phyloP scores from a whole-genome alignment of 1,140 invertebrate species.

The Drosophila jambulina region DNA sequence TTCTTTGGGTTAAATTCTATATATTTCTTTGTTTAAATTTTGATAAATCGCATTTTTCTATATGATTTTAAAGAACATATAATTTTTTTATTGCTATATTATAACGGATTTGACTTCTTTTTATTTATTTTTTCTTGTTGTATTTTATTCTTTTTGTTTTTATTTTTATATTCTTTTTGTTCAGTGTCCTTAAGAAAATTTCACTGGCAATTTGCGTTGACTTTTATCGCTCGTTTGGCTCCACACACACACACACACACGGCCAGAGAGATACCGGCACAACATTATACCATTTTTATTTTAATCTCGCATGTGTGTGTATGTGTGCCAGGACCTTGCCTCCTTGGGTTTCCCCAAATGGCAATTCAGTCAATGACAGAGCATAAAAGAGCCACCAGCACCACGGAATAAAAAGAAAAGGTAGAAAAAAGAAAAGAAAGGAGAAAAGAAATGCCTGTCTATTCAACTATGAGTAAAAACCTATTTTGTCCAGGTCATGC shows the following conservation, averaged over 20 bases:
- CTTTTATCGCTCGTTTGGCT: constrained; percentile 47
- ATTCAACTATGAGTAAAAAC: constrained; percentile 71
- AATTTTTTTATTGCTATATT: too few species aligned
- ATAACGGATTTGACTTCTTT: too few species aligned
- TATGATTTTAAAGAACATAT: too few species aligned
- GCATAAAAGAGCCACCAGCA: constrained; percentile 54
- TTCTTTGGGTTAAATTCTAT: too few species aligned
- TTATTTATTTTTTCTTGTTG: not conserved
- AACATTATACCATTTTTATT: constrained; percentile 59
- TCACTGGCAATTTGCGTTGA: constrained; percentile 50
- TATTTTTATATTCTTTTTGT: not conserved
- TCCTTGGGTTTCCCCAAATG: constrained; percentile 52
- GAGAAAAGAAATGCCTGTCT: constrained; percentile 58
- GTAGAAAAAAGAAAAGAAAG: not conserved
- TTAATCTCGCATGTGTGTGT: constrained; percentile 39
- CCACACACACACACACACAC: constrained; percentile 19
- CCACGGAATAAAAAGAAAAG: constrained; percentile 1
- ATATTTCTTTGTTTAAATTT: too few species aligned
- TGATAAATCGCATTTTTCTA: too few species aligned
- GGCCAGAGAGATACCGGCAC: constrained; percentile 1
- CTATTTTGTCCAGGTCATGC: constrained; percentile 68
- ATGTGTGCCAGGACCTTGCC: constrained; percentile 11
- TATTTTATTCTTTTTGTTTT: not conserved
- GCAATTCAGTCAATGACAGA: constrained; percentile 72
- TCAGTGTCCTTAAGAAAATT: constrained; percentile 16